Percentiles rank a stretch among this genome's conserved stretches.
Evolutionary conservation across 1,140 invertebrate genomes (phyloP).

Genomic region (Mesaphorura yosii): DNA sequence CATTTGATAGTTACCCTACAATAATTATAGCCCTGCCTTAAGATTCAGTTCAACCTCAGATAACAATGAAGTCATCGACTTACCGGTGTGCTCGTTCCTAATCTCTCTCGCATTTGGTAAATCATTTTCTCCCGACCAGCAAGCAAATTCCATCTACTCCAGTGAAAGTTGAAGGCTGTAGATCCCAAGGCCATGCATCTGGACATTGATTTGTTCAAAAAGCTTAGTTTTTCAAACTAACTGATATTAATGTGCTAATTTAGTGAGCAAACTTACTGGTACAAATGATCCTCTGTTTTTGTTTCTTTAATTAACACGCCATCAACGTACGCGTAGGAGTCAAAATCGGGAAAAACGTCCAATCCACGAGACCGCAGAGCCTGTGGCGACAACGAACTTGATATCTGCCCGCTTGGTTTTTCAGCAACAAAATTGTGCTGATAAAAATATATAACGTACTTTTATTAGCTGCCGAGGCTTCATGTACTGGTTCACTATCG

Average conservation of each 20-base stretch:
- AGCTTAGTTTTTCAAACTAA: background rate
- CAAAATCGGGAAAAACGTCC: slow-evolving; percentile 77
- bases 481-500: slow-evolving; percentile 44
- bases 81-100: slow-evolving; percentile 25
- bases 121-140: slow-evolving; percentile 55
- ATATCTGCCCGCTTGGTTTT: background rate
- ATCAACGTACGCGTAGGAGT: slow-evolving; percentile 71
- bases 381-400: slow-evolving; percentile 38
- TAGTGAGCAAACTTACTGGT: slow-evolving; percentile 39
- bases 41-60: background rate
- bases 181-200: slow-evolving; percentile 64
- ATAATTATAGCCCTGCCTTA: background rate
- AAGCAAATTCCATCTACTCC: slow-evolving; percentile 73
- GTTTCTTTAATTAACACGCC: slow-evolving; percentile 58
- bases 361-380: slow-evolving; percentile 60
- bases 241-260: no score
- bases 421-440: background rate
- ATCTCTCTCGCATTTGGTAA: slow-evolving; percentile 53
- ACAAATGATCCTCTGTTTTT: slow-evolving; percentile 62
- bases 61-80: background rate
- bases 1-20: slow-evolving; percentile 32
- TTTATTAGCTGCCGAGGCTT: slow-evolving; percentile 42
- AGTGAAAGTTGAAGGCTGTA: slow-evolving; percentile 66
- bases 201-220: background rate
- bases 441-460: slow-evolving; percentile 34